These are phyloP conservation scores for Hyaena hyaena DNA, from an alignment of 2,113 vertebrate genomes.

Conservation along the genomic window DNA sequence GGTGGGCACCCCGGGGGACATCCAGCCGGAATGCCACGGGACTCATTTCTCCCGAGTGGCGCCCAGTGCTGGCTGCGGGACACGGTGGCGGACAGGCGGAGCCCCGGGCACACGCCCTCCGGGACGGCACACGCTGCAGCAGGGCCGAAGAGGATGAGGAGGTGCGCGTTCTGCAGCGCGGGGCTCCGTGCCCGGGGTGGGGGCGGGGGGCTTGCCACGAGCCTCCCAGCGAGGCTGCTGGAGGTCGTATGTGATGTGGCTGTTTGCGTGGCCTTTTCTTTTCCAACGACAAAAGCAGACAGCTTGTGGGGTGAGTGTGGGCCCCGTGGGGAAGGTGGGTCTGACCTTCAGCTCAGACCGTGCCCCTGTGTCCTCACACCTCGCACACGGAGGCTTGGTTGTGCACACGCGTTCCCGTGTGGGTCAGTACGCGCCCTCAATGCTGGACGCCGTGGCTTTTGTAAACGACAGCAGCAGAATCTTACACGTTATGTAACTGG, in stretches of 20 bases:
- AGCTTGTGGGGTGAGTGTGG: rapidly evolving
- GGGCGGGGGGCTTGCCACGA: rapidly evolving
- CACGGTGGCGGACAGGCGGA: background rate
- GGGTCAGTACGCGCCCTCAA: rapidly evolving
- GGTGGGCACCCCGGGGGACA: rapidly evolving
- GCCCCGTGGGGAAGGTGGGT: rapidly evolving
- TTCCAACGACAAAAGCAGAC: too few relatives aligned
- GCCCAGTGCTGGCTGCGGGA: rapidly evolving
- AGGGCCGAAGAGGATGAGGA: rapidly evolving
- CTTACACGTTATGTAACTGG: rapidly evolving
- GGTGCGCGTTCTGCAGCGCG: rapidly evolving
- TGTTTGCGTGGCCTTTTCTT: background rate
- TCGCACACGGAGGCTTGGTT: rapidly evolving
- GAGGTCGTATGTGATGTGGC: rapidly evolving
- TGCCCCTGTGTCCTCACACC: rapidly evolving
- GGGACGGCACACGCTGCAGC: rapidly evolving
- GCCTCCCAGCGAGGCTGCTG: rapidly evolving
- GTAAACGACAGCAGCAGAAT: rapidly evolving
- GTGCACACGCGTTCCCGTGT: rapidly evolving
- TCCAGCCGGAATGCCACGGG: rapidly evolving
- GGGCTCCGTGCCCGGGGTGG: rapidly evolving
- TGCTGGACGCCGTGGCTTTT: rapidly evolving
- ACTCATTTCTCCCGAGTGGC: rapidly evolving
- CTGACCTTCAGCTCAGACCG: rapidly evolving
- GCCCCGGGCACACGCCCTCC: background rate